Evolutionary conservation across 2,113 vertebrate species (phyloP), one percentile per base, ranked within the genome.

Genomic region (Fukomys damarensis): DNA sequence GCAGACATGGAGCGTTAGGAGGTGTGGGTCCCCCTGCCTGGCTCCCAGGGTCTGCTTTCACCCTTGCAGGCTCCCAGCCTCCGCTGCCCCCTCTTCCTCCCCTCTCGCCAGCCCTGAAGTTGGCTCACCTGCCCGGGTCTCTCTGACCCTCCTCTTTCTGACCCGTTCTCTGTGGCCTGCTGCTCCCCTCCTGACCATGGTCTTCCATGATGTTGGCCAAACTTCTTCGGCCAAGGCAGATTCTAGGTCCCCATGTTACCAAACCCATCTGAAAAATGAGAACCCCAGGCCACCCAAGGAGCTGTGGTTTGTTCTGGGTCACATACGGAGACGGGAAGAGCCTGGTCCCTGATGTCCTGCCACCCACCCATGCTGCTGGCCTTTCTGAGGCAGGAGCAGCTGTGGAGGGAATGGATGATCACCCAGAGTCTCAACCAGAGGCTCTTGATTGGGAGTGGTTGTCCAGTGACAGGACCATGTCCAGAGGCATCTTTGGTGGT

Each of bases 21-120:
- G 28, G 58, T 20, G 2, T 4, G 4, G 20, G 7, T 30, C 54
- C 59, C 3, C 46, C 12, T 41, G 20, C 38, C 49, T 0, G 0
- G 86, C 38, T 66, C 77, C 68, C 38, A 19, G 16, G 22, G 19
- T 16, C n/a, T 9, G 49, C 54, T 46, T n/a, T 41, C 41, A 52
- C 38, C 80, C 26, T 7, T 17, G 12, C 41, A 22, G 11, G 28
- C 19, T 35, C 12, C 80, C 17, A 24, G 32, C 17, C 63, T 3
- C 6, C 12, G 3, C 22, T 30, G 46, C 83, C 79, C 59, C 46
- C 38, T 85, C 54, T 83, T 30, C 68, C 46, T 96, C 16, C 2
- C n/a, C 35, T 38, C 61, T 35, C 54, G 16, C n/a, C 54, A 26
- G 41, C 22, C 49, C 65, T 22, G 6, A 1, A 11, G 3, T 46